A percentile compares a stretch with the other conserved stretches of the same genome.
These are phyloP conservation scores for Zosterops hypoxanthus DNA, from an alignment of 2,113 vertebrate species.

Conservation along the genomic window DNA sequence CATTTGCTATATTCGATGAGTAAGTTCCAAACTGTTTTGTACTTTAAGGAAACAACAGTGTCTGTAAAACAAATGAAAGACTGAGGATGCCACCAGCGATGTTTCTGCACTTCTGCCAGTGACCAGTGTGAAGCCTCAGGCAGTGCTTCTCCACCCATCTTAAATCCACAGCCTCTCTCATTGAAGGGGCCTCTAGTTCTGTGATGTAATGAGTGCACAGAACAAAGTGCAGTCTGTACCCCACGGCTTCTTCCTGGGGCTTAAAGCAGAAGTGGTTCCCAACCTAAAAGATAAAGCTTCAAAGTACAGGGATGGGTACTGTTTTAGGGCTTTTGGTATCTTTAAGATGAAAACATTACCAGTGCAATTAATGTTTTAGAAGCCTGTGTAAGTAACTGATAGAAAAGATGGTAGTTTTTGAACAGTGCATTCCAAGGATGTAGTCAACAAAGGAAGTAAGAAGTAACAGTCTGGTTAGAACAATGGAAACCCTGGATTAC, in stretches of 20 bases:
- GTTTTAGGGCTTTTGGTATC: background rate
- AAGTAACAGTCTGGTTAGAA: background rate
- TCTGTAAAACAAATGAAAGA: background rate
- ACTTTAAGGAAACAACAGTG: background rate
- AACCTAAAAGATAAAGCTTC: background rate
- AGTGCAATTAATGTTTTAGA: background rate
- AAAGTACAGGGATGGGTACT: background rate
- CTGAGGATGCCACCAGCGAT: background rate
- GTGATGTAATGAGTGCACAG: background rate
- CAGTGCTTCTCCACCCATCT: background rate
- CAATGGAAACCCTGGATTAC: background rate
- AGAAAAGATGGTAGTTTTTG: background rate
- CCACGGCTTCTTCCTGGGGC: background rate
- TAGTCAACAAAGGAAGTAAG: background rate
- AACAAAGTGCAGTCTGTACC: background rate
- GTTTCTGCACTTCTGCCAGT: background rate
- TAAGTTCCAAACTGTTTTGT: constrained; percentile 71
- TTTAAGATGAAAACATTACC: background rate
- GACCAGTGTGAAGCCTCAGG: background rate
- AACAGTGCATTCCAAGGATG: background rate
- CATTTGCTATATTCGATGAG: constrained; percentile 93
- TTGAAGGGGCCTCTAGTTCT: background rate
- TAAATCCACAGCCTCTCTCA: rapidly evolving
- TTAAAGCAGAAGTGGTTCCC: background rate
- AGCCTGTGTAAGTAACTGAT: background rate